Conservation (phyloP, 1,140 invertebrate genomes). For the Stratiolaelaps scimitus region DNA sequence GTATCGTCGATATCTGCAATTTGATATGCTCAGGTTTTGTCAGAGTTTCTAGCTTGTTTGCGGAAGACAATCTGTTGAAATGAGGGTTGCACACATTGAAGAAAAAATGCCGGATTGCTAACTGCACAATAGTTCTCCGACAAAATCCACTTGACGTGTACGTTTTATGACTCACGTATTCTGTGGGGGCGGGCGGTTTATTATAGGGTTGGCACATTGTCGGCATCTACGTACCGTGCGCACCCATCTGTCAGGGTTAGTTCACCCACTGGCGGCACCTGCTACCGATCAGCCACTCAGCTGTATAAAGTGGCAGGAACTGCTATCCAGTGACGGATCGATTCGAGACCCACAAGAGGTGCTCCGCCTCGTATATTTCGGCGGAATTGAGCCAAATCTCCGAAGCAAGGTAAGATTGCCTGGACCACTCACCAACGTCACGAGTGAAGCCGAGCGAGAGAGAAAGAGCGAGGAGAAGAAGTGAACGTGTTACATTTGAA, state of each 20-base stretch:
- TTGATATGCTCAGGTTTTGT: too few species aligned
- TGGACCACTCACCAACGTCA: too few species aligned
- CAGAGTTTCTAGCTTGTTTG: too few species aligned
- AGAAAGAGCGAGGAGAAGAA: too few species aligned
- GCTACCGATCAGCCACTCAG: slow-evolving; percentile 50
- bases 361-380: slow-evolving; percentile 68
- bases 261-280: slow-evolving; percentile 46
- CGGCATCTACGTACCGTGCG: slow-evolving; percentile 77
- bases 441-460: too few species aligned
- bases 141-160: too few species aligned
- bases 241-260: slow-evolving; percentile 76
- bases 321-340: slow-evolving; percentile 45
- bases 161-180: neutral
- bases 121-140: too few species aligned
- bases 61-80: too few species aligned
- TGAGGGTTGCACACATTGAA: too few species aligned
- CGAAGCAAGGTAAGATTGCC: slow-evolving; percentile 52
- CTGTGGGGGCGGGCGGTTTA: slow-evolving; percentile 14
- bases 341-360: slow-evolving; percentile 52
- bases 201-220: slow-evolving; percentile 67
- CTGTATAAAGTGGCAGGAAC: slow-evolving; percentile 52
- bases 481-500: too few species aligned
- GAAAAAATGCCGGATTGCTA: too few species aligned
- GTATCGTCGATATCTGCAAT: too few species aligned
- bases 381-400: slow-evolving; percentile 63